These are phyloP conservation scores for Cairina moschata DNA, from an alignment of 2,113 vertebrate genomes.

Conservation along the genomic window DNA sequence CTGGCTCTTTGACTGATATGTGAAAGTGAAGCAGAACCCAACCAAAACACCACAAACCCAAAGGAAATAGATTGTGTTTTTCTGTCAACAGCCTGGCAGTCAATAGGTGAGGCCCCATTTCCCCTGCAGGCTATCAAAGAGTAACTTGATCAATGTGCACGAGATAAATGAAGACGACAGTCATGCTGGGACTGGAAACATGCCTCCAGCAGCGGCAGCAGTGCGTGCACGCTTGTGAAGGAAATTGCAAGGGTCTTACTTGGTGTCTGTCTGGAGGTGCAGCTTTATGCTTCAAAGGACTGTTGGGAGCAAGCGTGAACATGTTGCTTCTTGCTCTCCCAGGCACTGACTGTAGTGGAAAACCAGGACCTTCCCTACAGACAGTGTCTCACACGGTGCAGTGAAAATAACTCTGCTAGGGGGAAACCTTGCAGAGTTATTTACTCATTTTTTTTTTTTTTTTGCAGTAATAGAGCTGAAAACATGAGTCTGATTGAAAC, in stretches of 20 bases:
- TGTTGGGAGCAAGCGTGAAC: constrained; percentile 25
- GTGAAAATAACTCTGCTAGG: not conserved
- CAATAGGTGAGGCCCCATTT: constrained; percentile 7
- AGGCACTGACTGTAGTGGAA: not conserved
- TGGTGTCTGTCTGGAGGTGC: not conserved
- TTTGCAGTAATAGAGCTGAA: not conserved
- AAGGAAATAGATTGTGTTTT: constrained; percentile 51
- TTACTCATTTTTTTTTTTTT: not conserved
- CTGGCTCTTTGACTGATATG: not conserved
- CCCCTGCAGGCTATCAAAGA: not conserved
- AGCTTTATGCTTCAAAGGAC: constrained; percentile 18
- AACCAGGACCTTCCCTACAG: not conserved
- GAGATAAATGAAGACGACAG: constrained; percentile 46
- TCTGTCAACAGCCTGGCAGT: constrained; percentile 45
- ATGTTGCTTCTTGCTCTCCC: not conserved
- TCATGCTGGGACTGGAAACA: constrained; percentile 62
- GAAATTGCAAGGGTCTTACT: not conserved
- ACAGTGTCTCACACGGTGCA: not conserved
- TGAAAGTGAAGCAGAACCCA: constrained; percentile 21
- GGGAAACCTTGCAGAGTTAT: not conserved
- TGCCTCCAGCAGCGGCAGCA: not conserved
- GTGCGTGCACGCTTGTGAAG: not conserved
- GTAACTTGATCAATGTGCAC: constrained; percentile 21
- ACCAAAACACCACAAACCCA: not conserved
- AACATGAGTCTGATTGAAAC: not conserved